Evolutionary conservation across 2,113 vertebrate genomes (phyloP), one percentile per base, ranked within the genome.

Genomic region (Cyanoliseus patagonus): DNA sequence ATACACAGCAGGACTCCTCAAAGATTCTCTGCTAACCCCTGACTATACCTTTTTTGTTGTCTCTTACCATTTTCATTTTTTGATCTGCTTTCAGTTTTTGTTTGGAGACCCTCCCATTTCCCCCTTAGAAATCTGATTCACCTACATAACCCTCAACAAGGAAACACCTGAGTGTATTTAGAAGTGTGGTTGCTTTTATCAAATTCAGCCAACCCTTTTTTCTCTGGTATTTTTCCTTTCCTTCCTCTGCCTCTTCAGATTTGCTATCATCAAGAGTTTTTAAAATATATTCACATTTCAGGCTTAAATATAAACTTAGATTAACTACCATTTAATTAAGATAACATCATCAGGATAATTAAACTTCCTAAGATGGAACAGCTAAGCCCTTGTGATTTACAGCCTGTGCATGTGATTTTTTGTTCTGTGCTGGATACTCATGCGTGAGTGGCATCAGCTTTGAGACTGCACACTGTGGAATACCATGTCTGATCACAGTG

Each of bases 201-300:
- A 86, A 95, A 81, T 95, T 97, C 89, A 94, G 59, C 85, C 55
- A 94, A 72, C 67, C 72, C 80, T 90, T 7, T 74, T 96, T 97
- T 94, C 89, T 97, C 94, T 97, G 94, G 83, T 96, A 84, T 96
- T 94, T 98, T 98, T 98, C 95, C 96, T 96, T 97, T 97, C 96
- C 96, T 97, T 97, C 90, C 83, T 96, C 85, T 95, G 86, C 94
- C 97, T 95, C 92, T 85, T 95, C 67, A 95, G 78, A 70, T 96
- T 84, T 94, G 95, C 96, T 97, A 44, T 96, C 97, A 96, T 86
- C 88, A 95, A 85, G 92, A 94, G 86, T 87, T 95, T 96, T 93
- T 41, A 95, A 97, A 97, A 98, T 97, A 94, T 76, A 79, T 83
- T 96, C 86, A 91, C 46, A 95, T 94, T 92, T 95, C 86, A 95